Conservation (phyloP, 2,888 invertebrate species). For the Drosophila austrosaltans region DNA sequence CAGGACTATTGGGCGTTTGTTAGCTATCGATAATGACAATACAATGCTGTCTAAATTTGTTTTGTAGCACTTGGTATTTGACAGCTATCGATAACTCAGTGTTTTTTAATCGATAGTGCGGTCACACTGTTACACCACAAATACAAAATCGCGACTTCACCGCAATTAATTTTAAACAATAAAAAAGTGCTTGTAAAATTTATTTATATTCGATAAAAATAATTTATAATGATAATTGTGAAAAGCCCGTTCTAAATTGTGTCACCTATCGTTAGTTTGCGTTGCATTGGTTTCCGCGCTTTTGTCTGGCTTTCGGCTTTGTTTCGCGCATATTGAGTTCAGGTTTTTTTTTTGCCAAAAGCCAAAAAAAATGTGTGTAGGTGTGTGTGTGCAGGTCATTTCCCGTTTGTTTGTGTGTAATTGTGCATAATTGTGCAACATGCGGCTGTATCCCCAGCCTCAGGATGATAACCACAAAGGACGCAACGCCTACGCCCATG, state of each 20-base stretch:
- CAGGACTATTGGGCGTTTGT: background rate
- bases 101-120: slow-evolving; percentile 20
- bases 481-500: slow-evolving; percentile 56
- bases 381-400: slow-evolving; percentile 46
- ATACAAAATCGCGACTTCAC: slow-evolving; percentile 34
- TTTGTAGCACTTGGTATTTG: background rate
- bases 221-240: background rate
- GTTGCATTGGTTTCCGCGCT: slow-evolving; percentile 7
- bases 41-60: background rate
- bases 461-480: slow-evolving; percentile 53
- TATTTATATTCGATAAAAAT: slow-evolving; percentile 31
- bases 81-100: background rate
- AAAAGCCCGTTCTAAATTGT: background rate
- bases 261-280: background rate
- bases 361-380: slow-evolving; percentile 23
- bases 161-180: slow-evolving; percentile 59
- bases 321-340: slow-evolving; percentile 18
- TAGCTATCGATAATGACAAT: background rate
- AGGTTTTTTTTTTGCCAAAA: slow-evolving; percentile 34
- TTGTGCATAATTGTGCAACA: slow-evolving; percentile 52
- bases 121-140: slow-evolving; percentile 45
- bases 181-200: slow-evolving; percentile 56
- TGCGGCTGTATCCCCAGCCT: slow-evolving; percentile 55
- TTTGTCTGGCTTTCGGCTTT: slow-evolving; percentile 38
- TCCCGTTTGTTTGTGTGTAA: slow-evolving; percentile 65